phyloP scores from a whole-genome alignment of 2,888 invertebrate genomes.

The Gnatocerus cornutus region DNA sequence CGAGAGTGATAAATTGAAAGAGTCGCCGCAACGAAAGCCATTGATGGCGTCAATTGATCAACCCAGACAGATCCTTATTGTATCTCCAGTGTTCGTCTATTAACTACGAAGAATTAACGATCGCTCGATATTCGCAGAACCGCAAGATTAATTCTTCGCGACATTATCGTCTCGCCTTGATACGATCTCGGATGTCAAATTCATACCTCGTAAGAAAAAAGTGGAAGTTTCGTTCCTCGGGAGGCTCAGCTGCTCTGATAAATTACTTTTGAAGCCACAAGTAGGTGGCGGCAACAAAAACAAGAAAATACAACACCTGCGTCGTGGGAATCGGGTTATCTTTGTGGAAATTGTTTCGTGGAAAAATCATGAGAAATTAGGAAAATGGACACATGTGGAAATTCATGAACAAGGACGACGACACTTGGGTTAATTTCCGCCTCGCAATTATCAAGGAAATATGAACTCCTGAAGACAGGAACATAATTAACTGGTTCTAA shows the following conservation, averaged over 20 bases:
- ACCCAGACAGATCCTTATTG: conserved; percentile 24
- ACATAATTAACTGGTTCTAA: conserved; percentile 35
- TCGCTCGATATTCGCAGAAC: conserved; percentile 13
- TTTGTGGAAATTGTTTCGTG: neutral
- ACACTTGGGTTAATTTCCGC: conserved; percentile 15
- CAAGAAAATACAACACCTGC: conserved; percentile 41
- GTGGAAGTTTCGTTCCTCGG: conserved; percentile 28
- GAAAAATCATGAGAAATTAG: conserved; percentile 13
- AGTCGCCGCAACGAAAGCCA: conserved; percentile 20
- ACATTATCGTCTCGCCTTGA: conserved; percentile 10
- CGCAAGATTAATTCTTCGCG: conserved; percentile 7
- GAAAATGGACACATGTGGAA: neutral
- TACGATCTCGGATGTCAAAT: conserved; percentile 24
- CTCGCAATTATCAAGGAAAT: conserved; percentile 32
- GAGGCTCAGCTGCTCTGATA: conserved; percentile 42
- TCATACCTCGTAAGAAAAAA: conserved; percentile 9
- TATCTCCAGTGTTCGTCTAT: conserved; percentile 4
- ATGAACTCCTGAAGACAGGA: conserved; percentile 34
- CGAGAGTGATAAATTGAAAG: conserved; percentile 18
- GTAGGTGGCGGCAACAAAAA: conserved; percentile 38
- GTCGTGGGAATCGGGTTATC: conserved; percentile 19
- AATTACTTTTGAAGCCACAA: conserved; percentile 45
- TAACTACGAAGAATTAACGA: conserved; percentile 18
- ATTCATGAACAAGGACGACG: neutral
- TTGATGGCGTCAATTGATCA: conserved; percentile 28